Conservation (phyloP, 2,797 vertebrate species). For the Pogonophryne albipinna region DNA sequence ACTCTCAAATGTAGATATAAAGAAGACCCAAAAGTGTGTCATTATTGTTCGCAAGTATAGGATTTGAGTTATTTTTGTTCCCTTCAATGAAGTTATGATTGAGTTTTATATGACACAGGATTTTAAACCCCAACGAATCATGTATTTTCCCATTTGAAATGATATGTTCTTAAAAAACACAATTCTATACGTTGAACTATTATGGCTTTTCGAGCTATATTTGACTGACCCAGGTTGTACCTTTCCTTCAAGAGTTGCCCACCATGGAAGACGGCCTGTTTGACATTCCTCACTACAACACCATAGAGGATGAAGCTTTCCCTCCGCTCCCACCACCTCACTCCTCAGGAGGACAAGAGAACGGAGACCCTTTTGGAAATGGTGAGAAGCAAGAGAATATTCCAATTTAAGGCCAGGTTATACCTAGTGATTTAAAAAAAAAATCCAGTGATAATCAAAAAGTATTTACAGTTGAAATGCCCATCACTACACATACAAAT, state of each 20-base stretch:
- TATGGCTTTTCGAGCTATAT: not conserved
- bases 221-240: not conserved
- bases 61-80: too few relatives aligned
- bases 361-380: slow-evolving; percentile 72
- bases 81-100: too few relatives aligned
- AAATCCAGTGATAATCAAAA: too few relatives aligned
- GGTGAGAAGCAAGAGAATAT: slow-evolving; percentile 47
- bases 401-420: not conserved
- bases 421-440: not conserved
- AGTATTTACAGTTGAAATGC: too few relatives aligned
- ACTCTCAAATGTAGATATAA: too few relatives aligned
- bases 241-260: slow-evolving; percentile 27
- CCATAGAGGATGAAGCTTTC: slow-evolving; percentile 88
- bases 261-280: slow-evolving; percentile 76
- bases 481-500: not conserved
- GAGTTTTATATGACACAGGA: too few relatives aligned
- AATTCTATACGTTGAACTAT: too few relatives aligned
- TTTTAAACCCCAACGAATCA: too few relatives aligned
- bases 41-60: too few relatives aligned
- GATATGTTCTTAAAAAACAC: too few relatives aligned
- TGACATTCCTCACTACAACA: slow-evolving; percentile 85
- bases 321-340: slow-evolving; percentile 90
- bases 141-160: too few relatives aligned
- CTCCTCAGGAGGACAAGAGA: slow-evolving; percentile 83
- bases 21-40: too few relatives aligned